phyloP scores from a whole-genome alignment of 2,113 vertebrate genomes.

The Myrmecophaga tridactyla region DNA sequence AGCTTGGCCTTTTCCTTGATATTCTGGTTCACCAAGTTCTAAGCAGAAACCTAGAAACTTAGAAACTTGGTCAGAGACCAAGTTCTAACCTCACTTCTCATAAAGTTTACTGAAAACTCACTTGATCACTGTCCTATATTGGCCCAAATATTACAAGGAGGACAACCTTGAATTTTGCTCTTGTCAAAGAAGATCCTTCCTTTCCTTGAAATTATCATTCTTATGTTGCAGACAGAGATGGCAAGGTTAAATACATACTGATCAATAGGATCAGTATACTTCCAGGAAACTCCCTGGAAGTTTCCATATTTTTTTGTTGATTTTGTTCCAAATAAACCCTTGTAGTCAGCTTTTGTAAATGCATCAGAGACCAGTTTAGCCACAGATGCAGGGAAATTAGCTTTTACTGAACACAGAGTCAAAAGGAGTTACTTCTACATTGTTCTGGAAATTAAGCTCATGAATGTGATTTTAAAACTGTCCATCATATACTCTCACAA shows the following conservation, averaged over 20 bases:
- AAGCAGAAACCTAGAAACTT: too few species aligned
- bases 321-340: constrained; percentile 6
- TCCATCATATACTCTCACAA: too few species aligned
- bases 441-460: not conserved
- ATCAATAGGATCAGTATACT: not conserved
- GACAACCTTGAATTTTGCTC: not conserved
- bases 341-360: not conserved
- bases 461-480: not conserved
- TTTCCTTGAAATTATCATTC: not conserved
- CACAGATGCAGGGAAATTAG: not conserved
- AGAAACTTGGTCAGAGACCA: too few species aligned
- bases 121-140: not conserved
- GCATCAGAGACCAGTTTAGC: not conserved
- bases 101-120: not conserved
- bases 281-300: not conserved
- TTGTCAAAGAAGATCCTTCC: not conserved
- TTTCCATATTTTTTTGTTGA: not conserved
- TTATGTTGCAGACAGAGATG: not conserved
- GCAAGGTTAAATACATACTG: not conserved
- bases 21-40: not conserved
- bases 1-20: not conserved
- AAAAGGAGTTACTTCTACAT: not conserved
- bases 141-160: not conserved
- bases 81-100: not conserved
- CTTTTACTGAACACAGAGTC: not conserved